Percentiles rank a stretch among this genome's conserved stretches.
Conservation (phyloP, 1,140 invertebrate genomes). For the Sminthurides bifidus region DNA sequence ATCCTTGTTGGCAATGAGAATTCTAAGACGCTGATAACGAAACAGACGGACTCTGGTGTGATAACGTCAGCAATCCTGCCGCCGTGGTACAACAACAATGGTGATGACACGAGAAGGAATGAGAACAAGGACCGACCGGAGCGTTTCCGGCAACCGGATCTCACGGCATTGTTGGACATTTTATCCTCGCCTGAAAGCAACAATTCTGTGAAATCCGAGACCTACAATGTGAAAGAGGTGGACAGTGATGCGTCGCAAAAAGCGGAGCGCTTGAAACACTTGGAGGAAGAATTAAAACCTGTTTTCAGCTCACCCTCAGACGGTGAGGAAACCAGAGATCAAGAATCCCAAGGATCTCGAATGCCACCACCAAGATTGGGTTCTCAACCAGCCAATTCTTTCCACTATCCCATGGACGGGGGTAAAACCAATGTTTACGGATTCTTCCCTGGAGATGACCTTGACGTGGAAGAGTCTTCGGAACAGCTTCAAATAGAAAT, state of each 20-base stretch:
- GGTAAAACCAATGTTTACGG: conserved; percentile 17
- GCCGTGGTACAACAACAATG: conserved; percentile 23
- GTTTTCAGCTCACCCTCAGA: conserved; percentile 2
- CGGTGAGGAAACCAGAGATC: neutral
- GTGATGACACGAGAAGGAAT: conserved; percentile 6
- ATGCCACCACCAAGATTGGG: neutral
- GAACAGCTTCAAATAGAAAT: conserved; percentile 10
- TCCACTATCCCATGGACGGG: conserved; percentile 9
- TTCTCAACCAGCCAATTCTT: neutral
- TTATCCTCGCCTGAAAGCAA: conserved; percentile 7
- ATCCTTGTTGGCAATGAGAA: conserved; percentile 25
- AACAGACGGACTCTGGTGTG: conserved; percentile 24
- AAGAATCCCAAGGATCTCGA: neutral
- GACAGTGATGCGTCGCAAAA: neutral
- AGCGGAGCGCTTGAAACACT: conserved; percentile 9
- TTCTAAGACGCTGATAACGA: conserved; percentile 27
- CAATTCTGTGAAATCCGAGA: neutral
- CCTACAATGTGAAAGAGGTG: neutral
- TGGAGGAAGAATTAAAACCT: conserved; percentile 9
- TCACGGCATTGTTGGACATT: conserved; percentile 12
- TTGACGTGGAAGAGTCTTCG: conserved; percentile 7
- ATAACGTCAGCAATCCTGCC: conserved; percentile 29
- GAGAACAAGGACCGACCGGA: too few species aligned
- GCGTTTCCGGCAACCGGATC: conserved; percentile 1
- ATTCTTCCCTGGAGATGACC: conserved; percentile 24